These are phyloP conservation scores for Cryptotis parvus DNA, from an alignment of 2,113 vertebrate genomes.

Conservation along the genomic window DNA sequence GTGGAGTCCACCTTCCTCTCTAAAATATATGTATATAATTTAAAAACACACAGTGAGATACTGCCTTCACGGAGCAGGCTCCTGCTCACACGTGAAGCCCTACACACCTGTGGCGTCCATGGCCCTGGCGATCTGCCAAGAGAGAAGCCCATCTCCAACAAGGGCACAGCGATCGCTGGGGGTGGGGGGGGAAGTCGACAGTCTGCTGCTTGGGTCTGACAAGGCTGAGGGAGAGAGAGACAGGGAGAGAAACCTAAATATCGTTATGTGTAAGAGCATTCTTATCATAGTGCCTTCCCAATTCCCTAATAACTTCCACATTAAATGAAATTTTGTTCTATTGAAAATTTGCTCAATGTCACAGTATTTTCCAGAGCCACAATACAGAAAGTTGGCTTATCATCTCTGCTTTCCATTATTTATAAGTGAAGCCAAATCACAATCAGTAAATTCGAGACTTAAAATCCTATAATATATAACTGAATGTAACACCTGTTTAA, in stretches of 20 bases:
- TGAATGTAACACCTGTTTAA: neutral
- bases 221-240: conserved; percentile 88
- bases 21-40: too few species aligned
- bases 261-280: neutral
- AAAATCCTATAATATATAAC: neutral
- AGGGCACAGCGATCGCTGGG: conserved; percentile 96
- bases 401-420: neutral
- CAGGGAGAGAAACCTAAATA: neutral
- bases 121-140: conserved; percentile 97
- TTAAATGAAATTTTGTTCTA: conserved; percentile 24
- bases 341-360: conserved; percentile 29
- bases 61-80: too few species aligned
- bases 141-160: conserved; percentile 98
- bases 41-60: conserved; percentile 15
- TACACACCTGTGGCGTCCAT: conserved; percentile 96
- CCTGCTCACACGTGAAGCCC: neutral
- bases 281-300: neutral
- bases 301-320: neutral
- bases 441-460: neutral
- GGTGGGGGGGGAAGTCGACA: conserved; percentile 97
- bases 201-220: conserved; percentile 97
- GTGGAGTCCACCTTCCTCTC: too few species aligned
- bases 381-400: neutral
- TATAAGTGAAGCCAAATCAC: neutral
- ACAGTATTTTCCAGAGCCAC: neutral